Conservation (phyloP, 2,888 invertebrate species). For the Hydrotaea diabolus region DNA sequence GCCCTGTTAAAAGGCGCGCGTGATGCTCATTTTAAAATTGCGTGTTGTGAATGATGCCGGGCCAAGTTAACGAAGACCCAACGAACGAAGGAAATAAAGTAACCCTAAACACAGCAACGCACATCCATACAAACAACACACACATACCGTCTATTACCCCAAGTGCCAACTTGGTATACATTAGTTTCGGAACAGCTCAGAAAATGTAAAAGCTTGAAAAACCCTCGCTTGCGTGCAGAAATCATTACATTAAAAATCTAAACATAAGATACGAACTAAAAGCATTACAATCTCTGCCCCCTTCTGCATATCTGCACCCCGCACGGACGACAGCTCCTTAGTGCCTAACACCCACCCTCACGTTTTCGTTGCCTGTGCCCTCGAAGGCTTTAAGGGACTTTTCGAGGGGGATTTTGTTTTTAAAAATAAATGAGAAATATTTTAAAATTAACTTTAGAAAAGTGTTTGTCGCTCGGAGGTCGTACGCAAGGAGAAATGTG, state of each 20-base stretch:
- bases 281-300: constrained; percentile 19
- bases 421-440: constrained; percentile 60
- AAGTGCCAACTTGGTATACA: constrained; percentile 29
- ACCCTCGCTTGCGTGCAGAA: constrained; percentile 60
- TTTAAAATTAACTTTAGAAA: constrained; percentile 58
- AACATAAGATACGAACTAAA: constrained; percentile 34
- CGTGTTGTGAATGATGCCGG: constrained; percentile 70
- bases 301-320: background rate
- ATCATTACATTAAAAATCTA: constrained; percentile 55
- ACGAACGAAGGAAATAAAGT: background rate
- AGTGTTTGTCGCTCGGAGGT: background rate
- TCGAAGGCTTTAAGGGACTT: constrained; percentile 27
- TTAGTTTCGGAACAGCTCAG: constrained; percentile 40
- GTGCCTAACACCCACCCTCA: background rate
- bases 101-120: constrained; percentile 26
- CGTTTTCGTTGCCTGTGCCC: background rate
- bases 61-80: constrained; percentile 23
- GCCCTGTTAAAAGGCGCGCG: constrained; percentile 67
- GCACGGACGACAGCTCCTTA: background rate
- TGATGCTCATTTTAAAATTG: constrained; percentile 76
- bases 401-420: constrained; percentile 33
- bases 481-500: background rate
- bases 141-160: constrained; percentile 1
- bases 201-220: constrained; percentile 44
- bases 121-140: constrained; percentile 7